phyloP scores from a whole-genome alignment of 2,888 invertebrate species.

The Pterostichus madidus region DNA sequence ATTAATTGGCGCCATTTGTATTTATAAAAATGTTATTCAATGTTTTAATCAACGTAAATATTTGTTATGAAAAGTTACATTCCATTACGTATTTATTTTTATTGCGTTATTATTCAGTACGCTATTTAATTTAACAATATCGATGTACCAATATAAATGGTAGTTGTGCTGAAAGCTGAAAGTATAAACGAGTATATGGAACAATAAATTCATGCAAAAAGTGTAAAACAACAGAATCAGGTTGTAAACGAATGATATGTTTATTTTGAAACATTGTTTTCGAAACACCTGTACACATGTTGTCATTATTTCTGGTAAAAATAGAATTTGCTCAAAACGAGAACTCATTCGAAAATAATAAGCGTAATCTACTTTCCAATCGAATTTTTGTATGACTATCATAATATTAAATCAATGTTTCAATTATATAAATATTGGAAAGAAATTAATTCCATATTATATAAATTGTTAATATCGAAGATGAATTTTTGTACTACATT shows the following conservation, averaged over 20 bases:
- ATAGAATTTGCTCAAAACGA: conserved; percentile 11
- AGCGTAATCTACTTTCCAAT: conserved; percentile 2
- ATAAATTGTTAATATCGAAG: no score
- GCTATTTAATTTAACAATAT: background rate
- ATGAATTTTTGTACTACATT: no score
- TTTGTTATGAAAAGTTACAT: no score
- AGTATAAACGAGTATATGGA: conserved; percentile 38
- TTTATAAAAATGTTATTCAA: background rate
- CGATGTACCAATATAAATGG: conserved; percentile 34
- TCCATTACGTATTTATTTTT: background rate
- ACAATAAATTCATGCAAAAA: conserved; percentile 43
- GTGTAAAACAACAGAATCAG: conserved; percentile 51
- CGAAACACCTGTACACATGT: conserved; percentile 46
- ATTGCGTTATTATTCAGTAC: conserved; percentile 7
- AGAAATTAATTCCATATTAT: no score
- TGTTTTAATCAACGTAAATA: background rate
- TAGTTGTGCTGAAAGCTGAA: conserved; percentile 39
- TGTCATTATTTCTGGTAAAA: conserved; percentile 42
- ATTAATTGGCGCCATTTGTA: no score
- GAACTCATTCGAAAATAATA: background rate
- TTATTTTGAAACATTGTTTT: conserved; percentile 55
- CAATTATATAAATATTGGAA: no score
- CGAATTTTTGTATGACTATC: background rate
- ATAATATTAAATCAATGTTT: no score
- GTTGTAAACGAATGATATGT: conserved; percentile 48